Evolutionary conservation across 2,888 invertebrate genomes (phyloP).

Genomic region (Cerastis rubricosa): DNA sequence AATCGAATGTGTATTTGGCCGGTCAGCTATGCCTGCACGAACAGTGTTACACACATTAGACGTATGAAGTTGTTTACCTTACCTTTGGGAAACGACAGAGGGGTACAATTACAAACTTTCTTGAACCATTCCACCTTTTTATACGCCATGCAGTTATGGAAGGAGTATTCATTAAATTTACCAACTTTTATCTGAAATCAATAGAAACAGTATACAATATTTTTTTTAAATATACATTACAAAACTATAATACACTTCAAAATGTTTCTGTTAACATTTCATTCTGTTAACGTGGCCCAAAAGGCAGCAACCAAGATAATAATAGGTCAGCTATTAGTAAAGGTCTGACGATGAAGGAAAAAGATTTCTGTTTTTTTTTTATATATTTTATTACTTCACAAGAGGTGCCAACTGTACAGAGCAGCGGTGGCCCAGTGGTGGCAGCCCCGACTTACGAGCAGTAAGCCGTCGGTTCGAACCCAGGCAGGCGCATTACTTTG

Average conservation of each 20-base stretch:
- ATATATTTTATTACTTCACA: neutral
- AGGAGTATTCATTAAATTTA: constrained; percentile 89
- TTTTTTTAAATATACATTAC: neutral
- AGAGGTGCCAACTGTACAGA: neutral
- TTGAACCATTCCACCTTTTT: constrained; percentile 88
- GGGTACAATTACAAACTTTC: constrained; percentile 91
- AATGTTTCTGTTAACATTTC: no score
- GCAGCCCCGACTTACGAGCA: no score
- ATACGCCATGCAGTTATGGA: constrained; percentile 92
- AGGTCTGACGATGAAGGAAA: no score
- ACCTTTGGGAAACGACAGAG: constrained; percentile 88
- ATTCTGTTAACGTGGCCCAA: neutral
- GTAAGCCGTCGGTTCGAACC: no score
- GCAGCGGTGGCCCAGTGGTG: no score
- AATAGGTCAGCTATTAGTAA: neutral
- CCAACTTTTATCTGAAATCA: constrained; percentile 78
- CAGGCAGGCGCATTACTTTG: no score
- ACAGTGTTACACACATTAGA: neutral
- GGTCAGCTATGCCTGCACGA: neutral
- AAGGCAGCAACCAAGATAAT: neutral
- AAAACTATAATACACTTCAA: neutral
- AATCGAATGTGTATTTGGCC: neutral
- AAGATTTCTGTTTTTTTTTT: no score
- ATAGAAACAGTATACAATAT: neutral
- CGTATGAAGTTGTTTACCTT: constrained; percentile 69